A percentile compares a stretch with the other conserved stretches of the same genome.
Evolutionary conservation across 2,888 invertebrate genomes (phyloP).

Genomic region (Diarsia rubi): DNA sequence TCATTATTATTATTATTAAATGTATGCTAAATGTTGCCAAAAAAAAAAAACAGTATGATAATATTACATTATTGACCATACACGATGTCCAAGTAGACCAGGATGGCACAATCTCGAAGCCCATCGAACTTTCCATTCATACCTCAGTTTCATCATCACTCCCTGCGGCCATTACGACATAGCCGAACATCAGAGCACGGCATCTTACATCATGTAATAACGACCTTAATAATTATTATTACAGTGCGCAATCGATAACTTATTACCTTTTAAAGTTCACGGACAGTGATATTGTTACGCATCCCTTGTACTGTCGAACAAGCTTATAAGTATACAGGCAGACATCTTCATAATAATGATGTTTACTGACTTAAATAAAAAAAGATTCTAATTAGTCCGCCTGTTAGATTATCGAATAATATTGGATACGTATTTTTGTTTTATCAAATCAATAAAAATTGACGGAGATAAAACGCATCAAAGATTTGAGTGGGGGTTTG

Average conservation of each 20-base stretch:
- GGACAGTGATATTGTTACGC: constrained; percentile 32
- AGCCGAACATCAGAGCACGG: constrained; percentile 29
- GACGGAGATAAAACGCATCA: too few relatives aligned
- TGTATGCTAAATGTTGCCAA: too few relatives aligned
- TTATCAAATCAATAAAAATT: too few relatives aligned
- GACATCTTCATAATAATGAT: too few relatives aligned
- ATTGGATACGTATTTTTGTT: too few relatives aligned
- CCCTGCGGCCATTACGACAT: constrained; percentile 59
- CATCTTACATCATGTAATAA: constrained; percentile 54
- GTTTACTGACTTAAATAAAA: too few relatives aligned
- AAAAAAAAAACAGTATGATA: too few relatives aligned
- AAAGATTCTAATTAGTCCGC: too few relatives aligned
- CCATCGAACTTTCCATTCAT: constrained; percentile 45
- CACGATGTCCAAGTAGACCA: constrained; percentile 1
- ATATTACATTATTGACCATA: background rate
- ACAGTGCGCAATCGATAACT: constrained; percentile 43
- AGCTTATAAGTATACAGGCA: too few relatives aligned
- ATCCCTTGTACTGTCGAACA: constrained; percentile 23
- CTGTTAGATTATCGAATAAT: too few relatives aligned
- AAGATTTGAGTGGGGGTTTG: too few relatives aligned
- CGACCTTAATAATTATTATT: constrained; percentile 57
- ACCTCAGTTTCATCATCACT: constrained; percentile 33
- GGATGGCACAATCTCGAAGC: constrained; percentile 34
- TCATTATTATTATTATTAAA: too few relatives aligned
- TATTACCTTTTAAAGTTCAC: constrained; percentile 46